Base-by-base conservation (phyloP, 2,113 vertebrate species). In the Artemisiospiza belli region DNA sequence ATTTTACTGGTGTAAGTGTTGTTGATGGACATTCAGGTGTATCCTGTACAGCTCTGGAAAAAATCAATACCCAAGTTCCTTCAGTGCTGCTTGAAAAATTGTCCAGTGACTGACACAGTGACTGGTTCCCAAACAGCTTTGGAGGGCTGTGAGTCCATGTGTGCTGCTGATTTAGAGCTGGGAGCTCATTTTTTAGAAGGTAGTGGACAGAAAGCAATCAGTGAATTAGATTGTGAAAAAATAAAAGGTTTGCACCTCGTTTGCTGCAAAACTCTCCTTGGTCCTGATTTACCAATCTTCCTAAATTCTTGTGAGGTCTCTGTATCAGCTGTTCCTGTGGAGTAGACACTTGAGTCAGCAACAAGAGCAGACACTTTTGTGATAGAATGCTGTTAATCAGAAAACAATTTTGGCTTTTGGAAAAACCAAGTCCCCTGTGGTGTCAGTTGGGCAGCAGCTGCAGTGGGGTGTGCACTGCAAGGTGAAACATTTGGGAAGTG, bases 61-160 rank as follows among this genome's bases (percentile, higher is more conserved):
- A 95, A 96, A 90, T 96, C 90, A 55, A 76, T 88, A 59, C 39
- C 33, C 22, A 6, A 55, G 33, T 77, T 91, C 78, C 24, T 93
- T 80, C 79, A 43, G 27, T 10, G 73, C 41, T 80, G 59, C 68
- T 70, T 91, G 79, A 88, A 69, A 93, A 82, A 87, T 80, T 54
- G 46, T 94, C 10, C n/a, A 35, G 67, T 62, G 78, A 37, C 30
- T 85, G 92, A 33, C 3, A 20, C 8, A 89, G 74, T 15, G 11
- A 27, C 46, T 74, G 6, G 19, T 55, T 77, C 59, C 73, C 49
- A 87, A 79, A 51, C n/a, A 51, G 4, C 87, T 89, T 23, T 11
- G 51, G n/a, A 51, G 27, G 44, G 44, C 17, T 39, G 24, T 46
- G 81, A 72, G 68, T 55, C 6, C 17, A 1, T 12, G 16, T 69